Evolutionary conservation across 2,888 invertebrate species (phyloP), one percentile per base, ranked within the genome.

Genomic region (Plagodis pulveraria): DNA sequence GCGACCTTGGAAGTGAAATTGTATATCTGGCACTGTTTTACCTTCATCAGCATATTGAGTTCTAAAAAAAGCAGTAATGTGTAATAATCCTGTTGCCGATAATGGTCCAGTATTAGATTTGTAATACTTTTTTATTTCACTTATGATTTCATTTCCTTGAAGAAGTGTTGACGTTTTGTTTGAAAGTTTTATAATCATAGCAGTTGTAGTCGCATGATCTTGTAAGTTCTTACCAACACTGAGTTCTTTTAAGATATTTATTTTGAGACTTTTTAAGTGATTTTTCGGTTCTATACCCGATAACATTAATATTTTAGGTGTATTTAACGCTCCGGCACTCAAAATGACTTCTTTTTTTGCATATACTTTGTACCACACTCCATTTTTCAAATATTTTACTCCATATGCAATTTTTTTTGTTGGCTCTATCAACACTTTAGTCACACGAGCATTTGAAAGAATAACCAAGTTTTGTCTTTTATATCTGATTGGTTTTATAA

Each of bases 201-300:
- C 88, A 63, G 87, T 81, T 42, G 76, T 94, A 67, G 87, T 94
- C 0, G 94, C 90, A 75, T 96, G 96, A 74, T 96, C 95, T 71
- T 96, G 96, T n/a, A 96, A 84, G 78, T 96, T 96, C 67, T 91
- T 87, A 0, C 96, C 96, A 0, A 96, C 96, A 33, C 94, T 94
- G 41, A 96, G 84, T 80, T 96, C 90, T 64, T 93, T 89, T 0
- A 95, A 78, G 0, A 95, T 87, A 44, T 84, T 78, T 56, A 95
- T 94, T 6, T 89, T 84, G 11, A 93, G 69, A 9, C 75, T 53
- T 56, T 84, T 57, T 0, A 95, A 74, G 50, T 93, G 88, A n/a
- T 87, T 70, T 54, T 79, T 79, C 0, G 94, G 94, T 9, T 95
- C 95, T 6, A 96, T 86, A 2, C 95, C 95, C 50, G 95, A 95